Percentiles rank a stretch among this genome's conserved stretches.
phyloP scores from a whole-genome alignment of 1,140 invertebrate genomes.

The Temnothorax longispinosus region DNA sequence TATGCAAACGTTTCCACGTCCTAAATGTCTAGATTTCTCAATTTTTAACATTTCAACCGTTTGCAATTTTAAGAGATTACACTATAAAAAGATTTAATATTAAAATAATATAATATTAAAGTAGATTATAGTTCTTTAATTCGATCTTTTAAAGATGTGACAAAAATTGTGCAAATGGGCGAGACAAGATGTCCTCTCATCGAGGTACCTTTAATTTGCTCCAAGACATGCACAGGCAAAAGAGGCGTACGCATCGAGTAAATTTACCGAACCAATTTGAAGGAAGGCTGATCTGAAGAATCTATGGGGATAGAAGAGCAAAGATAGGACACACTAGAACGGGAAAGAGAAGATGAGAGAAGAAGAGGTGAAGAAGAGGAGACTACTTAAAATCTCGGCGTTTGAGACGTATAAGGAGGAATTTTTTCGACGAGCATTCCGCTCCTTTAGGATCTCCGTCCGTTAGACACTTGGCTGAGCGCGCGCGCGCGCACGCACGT shows the following conservation, averaged over 20 bases:
- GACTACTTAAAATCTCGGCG: constrained; percentile 75
- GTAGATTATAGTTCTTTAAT: not conserved
- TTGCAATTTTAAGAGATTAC: not conserved
- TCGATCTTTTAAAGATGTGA: not conserved
- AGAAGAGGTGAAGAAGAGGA: constrained; percentile 27
- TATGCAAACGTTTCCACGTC: not conserved
- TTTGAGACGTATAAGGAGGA: constrained; percentile 69
- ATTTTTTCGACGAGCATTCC: constrained; percentile 71
- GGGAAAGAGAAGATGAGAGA: not conserved
- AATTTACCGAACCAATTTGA: constrained; percentile 60
- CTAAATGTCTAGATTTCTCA: not conserved
- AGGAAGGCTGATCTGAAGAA: constrained; percentile 38
- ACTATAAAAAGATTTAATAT: not conserved
- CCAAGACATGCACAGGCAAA: not conserved
- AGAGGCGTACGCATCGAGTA: constrained; percentile 7
- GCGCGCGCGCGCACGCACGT: constrained; percentile 53
- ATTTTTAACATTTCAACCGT: not conserved
- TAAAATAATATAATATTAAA: not conserved
- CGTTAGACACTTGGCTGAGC: constrained; percentile 75
- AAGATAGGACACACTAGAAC: constrained; percentile 16
- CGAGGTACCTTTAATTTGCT: not conserved
- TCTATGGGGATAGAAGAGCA: constrained; percentile 6
- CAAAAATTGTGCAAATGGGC: not conserved
- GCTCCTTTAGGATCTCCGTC: constrained; percentile 75
- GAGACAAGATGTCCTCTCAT: not conserved